A percentile compares a stretch with the other conserved stretches of the same genome.
phyloP scores from a whole-genome alignment of 2,113 vertebrate genomes.

The Malaclemys terrapin region DNA sequence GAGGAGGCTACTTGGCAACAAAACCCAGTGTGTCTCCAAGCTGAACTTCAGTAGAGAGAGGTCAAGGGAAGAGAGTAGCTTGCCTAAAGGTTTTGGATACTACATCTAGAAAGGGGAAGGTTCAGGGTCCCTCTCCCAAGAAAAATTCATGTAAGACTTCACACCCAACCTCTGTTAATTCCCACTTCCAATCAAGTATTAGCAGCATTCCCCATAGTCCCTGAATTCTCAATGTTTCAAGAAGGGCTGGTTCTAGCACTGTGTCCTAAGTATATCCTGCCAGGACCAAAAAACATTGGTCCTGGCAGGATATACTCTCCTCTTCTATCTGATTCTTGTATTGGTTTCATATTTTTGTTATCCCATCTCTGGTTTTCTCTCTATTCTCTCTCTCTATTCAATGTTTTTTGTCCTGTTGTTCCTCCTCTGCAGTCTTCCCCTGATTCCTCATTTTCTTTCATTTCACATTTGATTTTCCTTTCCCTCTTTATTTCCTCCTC shows the following conservation, averaged over 20 bases:
- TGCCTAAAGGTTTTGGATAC: too few species aligned
- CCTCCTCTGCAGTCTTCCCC: not conserved
- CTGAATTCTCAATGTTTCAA: not conserved
- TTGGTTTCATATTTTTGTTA: not conserved
- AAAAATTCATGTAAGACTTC: too few species aligned
- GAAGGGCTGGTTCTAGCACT: not conserved
- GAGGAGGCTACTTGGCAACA: not conserved
- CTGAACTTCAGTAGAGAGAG: too few species aligned
- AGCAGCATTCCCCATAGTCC: not conserved
- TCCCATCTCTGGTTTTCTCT: not conserved
- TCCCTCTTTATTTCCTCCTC: not conserved
- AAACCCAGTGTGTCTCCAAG: too few species aligned
- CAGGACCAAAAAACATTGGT: not conserved
- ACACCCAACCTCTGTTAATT: too few species aligned
- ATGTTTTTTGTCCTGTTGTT: not conserved
- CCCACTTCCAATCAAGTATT: not conserved
- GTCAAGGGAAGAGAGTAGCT: too few species aligned
- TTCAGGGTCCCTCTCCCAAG: too few species aligned
- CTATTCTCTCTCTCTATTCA: not conserved
- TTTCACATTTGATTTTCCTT: not conserved
- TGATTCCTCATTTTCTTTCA: not conserved
- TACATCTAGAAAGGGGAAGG: too few species aligned
- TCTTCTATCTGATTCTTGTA: not conserved
- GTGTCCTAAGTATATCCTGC: not conserved
- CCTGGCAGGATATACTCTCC: not conserved